phyloP scores from a whole-genome alignment of 1,140 invertebrate species.

The Sweltsa coloradensis region DNA sequence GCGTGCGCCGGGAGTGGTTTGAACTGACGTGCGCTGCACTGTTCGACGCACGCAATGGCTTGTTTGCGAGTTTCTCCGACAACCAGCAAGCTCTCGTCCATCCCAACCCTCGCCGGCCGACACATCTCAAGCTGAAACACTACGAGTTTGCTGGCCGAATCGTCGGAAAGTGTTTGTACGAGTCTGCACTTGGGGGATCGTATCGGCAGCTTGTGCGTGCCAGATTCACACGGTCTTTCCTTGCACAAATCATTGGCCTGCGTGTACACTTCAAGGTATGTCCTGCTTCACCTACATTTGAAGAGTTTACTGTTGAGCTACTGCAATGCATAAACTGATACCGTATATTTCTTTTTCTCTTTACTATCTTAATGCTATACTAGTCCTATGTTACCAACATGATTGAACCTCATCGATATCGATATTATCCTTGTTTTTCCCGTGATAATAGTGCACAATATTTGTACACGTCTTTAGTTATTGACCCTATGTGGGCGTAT shows the following conservation, averaged over 20 bases:
- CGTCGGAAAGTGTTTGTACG: slow-evolving; percentile 88
- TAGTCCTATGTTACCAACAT: no score
- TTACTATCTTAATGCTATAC: neutral
- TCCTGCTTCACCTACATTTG: no score
- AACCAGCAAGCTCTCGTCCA: slow-evolving; percentile 78
- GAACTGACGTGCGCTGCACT: slow-evolving; percentile 74
- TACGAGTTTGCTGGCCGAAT: slow-evolving; percentile 90
- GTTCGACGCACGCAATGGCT: slow-evolving; percentile 69
- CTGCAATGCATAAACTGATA: neutral
- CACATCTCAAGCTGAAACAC: slow-evolving; percentile 70
- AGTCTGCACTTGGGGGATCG: slow-evolving; percentile 75
- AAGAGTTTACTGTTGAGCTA: no score
- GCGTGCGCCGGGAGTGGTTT: slow-evolving; percentile 86
- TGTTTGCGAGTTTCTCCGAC: slow-evolving; percentile 78
- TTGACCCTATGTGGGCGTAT: no score
- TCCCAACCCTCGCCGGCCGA: slow-evolving; percentile 64
- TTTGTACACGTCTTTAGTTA: no score
- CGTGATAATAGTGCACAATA: no score
- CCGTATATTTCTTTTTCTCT: neutral
- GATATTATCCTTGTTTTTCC: no score
- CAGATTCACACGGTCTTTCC: slow-evolving; percentile 81
- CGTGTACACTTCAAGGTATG: slow-evolving; percentile 83
- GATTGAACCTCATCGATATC: no score
- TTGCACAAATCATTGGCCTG: slow-evolving; percentile 87
- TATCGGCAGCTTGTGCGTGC: slow-evolving; percentile 83